Conservation (phyloP, 2,888 invertebrate genomes). For the Harpagoxenus sublaevis region DNA sequence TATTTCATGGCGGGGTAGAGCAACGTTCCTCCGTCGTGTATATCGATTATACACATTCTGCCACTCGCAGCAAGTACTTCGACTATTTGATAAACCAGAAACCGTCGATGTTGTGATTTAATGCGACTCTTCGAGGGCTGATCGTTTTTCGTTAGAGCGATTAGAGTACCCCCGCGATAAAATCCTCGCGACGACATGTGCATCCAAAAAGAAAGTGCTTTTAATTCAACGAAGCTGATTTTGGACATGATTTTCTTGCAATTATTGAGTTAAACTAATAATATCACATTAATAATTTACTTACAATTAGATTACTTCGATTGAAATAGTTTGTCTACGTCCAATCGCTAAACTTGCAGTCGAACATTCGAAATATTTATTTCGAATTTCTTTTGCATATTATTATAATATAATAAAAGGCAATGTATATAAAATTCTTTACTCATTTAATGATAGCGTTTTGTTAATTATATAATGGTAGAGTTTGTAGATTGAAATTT, state of each 20-base stretch:
- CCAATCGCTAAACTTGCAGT: not conserved
- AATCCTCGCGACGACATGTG: not conserved
- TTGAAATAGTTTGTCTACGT: not conserved
- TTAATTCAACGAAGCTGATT: not conserved
- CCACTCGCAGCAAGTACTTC: not conserved
- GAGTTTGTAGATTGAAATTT: not conserved
- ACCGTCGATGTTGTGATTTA: slow-evolving; percentile 10
- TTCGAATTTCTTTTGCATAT: not conserved
- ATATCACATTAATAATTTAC: not conserved
- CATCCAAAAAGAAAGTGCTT: not conserved
- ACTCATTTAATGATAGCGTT: not conserved
- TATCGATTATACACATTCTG: not conserved
- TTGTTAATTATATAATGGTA: not conserved
- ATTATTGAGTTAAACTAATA: not conserved
- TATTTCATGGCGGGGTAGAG: slow-evolving; percentile 26
- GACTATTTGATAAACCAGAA: slow-evolving; percentile 24
- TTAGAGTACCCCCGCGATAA: not conserved
- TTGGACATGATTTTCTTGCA: not conserved
- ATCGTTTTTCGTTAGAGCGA: not conserved
- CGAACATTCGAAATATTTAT: not conserved
- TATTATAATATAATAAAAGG: not conserved
- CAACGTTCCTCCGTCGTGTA: not conserved
- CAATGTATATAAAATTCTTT: not conserved
- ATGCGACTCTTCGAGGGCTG: not conserved
- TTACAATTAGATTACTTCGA: not conserved